Evolutionary conservation across 2,888 invertebrate species (phyloP).

Genomic region (Rotaria magnacalcarata): DNA sequence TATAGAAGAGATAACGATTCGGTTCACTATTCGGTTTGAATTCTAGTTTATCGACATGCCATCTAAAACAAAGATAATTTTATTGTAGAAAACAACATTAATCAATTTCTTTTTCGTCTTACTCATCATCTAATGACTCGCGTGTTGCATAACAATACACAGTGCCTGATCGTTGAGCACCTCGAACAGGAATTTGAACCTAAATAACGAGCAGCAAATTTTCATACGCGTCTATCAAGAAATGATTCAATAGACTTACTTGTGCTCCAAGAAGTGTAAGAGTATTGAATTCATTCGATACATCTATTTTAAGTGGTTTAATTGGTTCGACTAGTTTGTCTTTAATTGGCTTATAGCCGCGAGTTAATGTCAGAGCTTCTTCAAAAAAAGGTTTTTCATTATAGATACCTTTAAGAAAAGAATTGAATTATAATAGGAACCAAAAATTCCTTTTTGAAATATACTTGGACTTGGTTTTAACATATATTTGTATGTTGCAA

Average conservation of each 20-base stretch:
- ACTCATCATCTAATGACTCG: slow-evolving; percentile 28
- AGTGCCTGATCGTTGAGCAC: not conserved
- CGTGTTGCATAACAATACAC: slow-evolving; percentile 28
- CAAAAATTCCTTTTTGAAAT: not conserved
- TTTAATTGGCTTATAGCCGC: slow-evolving; percentile 2
- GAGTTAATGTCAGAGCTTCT: not conserved
- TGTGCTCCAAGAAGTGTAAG: slow-evolving; percentile 15
- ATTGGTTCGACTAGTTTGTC: slow-evolving; percentile 21
- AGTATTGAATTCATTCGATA: not conserved
- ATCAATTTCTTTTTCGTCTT: not conserved
- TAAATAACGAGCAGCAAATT: not conserved
- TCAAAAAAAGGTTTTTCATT: slow-evolving; percentile 4
- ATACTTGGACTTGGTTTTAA: not conserved
- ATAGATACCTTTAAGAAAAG: not conserved
- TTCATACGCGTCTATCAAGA: not conserved
- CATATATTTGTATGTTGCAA: not conserved
- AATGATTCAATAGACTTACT: not conserved
- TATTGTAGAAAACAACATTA: not conserved
- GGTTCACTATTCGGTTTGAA: slow-evolving; percentile 34
- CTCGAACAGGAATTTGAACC: slow-evolving; percentile 28
- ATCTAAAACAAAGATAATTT: not conserved
- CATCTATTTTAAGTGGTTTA: not conserved
- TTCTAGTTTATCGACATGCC: slow-evolving; percentile 33
- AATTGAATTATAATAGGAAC: not conserved
- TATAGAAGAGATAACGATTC: not conserved